phyloP scores from a whole-genome alignment of 2,797 vertebrate genomes.

The Leptoclinus maculatus region DNA sequence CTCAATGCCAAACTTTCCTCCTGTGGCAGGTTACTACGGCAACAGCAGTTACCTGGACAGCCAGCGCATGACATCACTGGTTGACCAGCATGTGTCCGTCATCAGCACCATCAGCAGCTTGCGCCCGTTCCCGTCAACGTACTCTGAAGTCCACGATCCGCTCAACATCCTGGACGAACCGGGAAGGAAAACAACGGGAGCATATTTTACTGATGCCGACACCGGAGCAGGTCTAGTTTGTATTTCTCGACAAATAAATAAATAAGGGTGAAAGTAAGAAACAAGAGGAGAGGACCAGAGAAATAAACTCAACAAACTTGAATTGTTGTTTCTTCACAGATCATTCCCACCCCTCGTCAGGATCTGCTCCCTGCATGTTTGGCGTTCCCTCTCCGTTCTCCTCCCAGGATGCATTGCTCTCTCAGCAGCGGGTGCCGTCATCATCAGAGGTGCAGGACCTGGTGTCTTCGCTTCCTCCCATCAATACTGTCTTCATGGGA shows the following conservation, averaged over 20 bases:
- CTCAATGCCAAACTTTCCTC: neutral
- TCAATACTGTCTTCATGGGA: constrained; percentile 99
- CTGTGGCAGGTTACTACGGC: constrained; percentile 89
- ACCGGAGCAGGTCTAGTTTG: constrained; percentile 71
- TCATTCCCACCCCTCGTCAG: constrained; percentile 79
- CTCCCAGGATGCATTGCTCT: constrained; percentile 87
- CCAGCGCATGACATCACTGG: constrained; percentile 90
- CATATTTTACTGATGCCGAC: constrained; percentile 87
- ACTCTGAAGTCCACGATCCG: constrained; percentile 93
- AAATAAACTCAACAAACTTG: neutral
- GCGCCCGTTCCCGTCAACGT: constrained; percentile 85
- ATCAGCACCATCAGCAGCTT: constrained; percentile 94
- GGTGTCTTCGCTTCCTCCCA: constrained; percentile 93
- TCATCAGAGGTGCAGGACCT: constrained; percentile 86
- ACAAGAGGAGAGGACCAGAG: neutral
- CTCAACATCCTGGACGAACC: constrained; percentile 94
- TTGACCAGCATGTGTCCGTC: constrained; percentile 98
- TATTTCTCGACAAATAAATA: neutral
- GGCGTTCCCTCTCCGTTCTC: constrained; percentile 85
- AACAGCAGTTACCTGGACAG: constrained; percentile 88
- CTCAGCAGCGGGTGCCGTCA: constrained; percentile 79
- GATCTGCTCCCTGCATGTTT: constrained; percentile 94
- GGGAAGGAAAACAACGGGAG: constrained; percentile 83
- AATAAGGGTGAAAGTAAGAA: neutral
- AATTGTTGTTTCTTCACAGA: constrained; percentile 74